Conservation (phyloP, 1,140 invertebrate genomes). For the Prorops nasuta region DNA sequence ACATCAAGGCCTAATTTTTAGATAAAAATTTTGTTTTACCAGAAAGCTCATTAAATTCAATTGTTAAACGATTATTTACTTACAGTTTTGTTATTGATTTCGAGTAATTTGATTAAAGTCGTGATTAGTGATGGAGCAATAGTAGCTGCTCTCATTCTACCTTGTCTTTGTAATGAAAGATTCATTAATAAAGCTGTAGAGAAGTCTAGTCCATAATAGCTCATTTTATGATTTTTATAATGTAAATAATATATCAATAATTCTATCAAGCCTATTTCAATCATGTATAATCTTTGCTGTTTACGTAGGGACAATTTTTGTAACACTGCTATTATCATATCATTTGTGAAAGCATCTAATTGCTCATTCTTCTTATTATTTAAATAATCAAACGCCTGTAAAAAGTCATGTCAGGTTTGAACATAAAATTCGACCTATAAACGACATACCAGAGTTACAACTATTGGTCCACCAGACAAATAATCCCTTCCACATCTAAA, state of each 20-base stretch:
- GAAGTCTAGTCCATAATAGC: conserved; percentile 66
- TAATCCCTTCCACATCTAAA: conserved; percentile 56
- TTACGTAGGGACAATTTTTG: conserved; percentile 65
- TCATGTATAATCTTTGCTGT: conserved; percentile 63
- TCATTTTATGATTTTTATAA: conserved; percentile 37
- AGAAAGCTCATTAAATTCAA: no score
- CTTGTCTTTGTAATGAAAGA: conserved; percentile 62
- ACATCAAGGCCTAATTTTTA: conserved; percentile 56
- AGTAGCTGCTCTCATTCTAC: conserved; percentile 39
- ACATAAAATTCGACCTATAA: neutral
- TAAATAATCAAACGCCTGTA: neutral
- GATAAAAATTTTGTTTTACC: conserved; percentile 3
- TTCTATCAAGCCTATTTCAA: conserved; percentile 63
- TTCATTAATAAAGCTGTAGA: conserved; percentile 69
- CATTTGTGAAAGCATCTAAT: conserved; percentile 52
- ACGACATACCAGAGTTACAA: conserved; percentile 39
- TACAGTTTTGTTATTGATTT: conserved; percentile 35
- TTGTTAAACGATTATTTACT: no score
- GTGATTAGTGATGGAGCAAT: conserved; percentile 38
- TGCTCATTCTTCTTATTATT: conserved; percentile 13
- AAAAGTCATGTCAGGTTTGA: neutral
- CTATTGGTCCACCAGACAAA: conserved; percentile 41
- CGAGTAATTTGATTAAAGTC: conserved; percentile 38
- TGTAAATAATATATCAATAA: conserved; percentile 63
- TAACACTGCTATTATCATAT: conserved; percentile 66